These are phyloP conservation scores for Epizoanthus scotinus DNA, from an alignment of 92 coral and sea anemone species.

Conservation along the genomic window DNA sequence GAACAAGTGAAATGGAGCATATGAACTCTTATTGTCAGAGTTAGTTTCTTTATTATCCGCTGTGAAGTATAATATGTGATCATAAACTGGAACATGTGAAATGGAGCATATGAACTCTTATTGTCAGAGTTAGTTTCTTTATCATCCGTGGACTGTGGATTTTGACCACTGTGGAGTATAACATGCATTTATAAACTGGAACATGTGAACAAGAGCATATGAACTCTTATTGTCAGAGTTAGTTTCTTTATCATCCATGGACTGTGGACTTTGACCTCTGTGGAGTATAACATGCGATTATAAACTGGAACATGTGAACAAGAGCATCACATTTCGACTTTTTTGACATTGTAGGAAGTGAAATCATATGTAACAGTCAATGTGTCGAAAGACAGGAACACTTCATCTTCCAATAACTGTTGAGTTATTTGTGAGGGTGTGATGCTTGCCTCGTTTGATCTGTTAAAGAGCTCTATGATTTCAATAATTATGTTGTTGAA, in stretches of 20 bases:
- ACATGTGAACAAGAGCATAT: constrained; percentile 16
- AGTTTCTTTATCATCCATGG: constrained; percentile 8
- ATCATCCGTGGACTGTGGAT: neutral
- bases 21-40: too few relatives aligned
- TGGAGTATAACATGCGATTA: constrained; percentile 21
- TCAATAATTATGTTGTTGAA: neutral
- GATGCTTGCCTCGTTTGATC: constrained; percentile 19
- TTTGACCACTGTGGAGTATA: constrained; percentile 24
- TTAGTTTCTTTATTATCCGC: neutral
- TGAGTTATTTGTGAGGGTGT: constrained; percentile 17
- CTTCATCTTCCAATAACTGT: constrained; percentile 33
- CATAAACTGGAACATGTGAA: constrained; percentile 6
- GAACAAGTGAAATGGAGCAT: neutral
- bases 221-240: constrained; percentile 34
- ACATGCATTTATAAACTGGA: constrained; percentile 29
- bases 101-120: constrained; percentile 4
- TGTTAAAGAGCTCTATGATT: constrained; percentile 19
- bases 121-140: constrained; percentile 11
- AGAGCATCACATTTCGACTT: constrained; percentile 19
- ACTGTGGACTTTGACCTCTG: constrained; percentile 7
- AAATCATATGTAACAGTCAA: constrained; percentile 42
- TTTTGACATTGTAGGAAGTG: constrained; percentile 28
- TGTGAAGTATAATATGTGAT: neutral
- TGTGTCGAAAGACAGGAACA: constrained; percentile 43
- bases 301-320: constrained; percentile 9